Conservation (phyloP, 2,113 vertebrate genomes). For the Onychostruthus taczanowskii region DNA sequence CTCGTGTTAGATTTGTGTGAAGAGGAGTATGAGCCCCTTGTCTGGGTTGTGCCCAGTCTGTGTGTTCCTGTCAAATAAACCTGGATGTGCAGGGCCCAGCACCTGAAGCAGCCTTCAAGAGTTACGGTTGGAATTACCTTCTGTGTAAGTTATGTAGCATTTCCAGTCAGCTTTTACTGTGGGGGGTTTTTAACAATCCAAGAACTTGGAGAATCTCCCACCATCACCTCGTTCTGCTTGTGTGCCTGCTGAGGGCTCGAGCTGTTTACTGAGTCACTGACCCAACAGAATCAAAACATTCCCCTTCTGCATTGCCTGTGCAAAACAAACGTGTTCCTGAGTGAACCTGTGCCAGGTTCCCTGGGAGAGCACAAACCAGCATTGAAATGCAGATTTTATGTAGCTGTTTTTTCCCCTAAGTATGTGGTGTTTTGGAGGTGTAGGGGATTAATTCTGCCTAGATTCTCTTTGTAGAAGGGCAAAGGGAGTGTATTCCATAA, state of each 20-base stretch:
- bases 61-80: neutral
- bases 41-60: neutral
- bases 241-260: neutral
- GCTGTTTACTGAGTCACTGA: neutral
- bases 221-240: neutral
- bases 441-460: neutral
- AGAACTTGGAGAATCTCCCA: neutral
- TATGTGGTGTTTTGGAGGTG: neutral
- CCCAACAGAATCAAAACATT: neutral
- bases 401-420: neutral
- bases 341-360: neutral
- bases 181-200: neutral
- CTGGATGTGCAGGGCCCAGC: neutral
- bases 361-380: neutral
- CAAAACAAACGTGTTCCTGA: neutral
- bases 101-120: neutral
- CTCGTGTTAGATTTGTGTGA: neutral
- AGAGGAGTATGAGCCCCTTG: fast-evolving
- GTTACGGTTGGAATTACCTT: neutral
- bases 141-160: neutral
- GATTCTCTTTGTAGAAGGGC: neutral
- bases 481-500: neutral
- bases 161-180: neutral
- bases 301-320: neutral
- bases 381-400: neutral